Evolutionary conservation across 2,113 vertebrate species (phyloP), one percentile per base, ranked within the genome.

Genomic region (Pungitius pungitius): DNA sequence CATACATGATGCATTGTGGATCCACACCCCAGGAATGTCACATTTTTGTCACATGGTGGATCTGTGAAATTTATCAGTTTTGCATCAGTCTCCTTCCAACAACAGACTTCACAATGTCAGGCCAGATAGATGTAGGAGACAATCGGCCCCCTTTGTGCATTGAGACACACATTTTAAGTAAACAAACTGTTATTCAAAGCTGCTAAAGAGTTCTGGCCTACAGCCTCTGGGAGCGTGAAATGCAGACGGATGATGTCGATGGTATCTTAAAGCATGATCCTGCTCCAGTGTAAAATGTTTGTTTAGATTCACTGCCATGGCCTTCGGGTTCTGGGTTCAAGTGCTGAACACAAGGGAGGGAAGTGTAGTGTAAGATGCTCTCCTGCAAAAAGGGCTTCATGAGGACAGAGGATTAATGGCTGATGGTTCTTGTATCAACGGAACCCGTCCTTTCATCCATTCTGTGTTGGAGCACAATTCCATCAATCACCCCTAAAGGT

Each of bases 11-110:
- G 91, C 95, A 89, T 90, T 92, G 73, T 94, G 92, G 89, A 90
- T 91, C 86, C 86, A 82, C 84, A 78, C 92, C 86, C 83, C 85
- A 70, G 92, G 95, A 96, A 95, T 94, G 95, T 99, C 97, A 97
- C 96, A 95, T 95, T 96, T 87, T 93, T 89, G 93, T 99, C 97
- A 99, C 96, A 98, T 97, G 97, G 91, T 83, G 85, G 91, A 90
- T 92, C 84, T 91, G 92, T 98, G 95, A 96, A 96, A 97, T 97
- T 87, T 94, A 97, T 96, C 94, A 94, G 94, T 91, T 96, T 94
- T 95, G 87, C 87, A 93, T 91, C 93, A 94, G 92, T 91, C 90
- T 89, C 81, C 94, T 94, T 94, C 94, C 91, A 96, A 94, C 94
- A 96, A 94, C 95, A 94, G 83, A 89, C 88, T 90, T 87, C 77